Evolutionary conservation across 2,888 invertebrate genomes (phyloP).

Genomic region (Diarsia rubi): DNA sequence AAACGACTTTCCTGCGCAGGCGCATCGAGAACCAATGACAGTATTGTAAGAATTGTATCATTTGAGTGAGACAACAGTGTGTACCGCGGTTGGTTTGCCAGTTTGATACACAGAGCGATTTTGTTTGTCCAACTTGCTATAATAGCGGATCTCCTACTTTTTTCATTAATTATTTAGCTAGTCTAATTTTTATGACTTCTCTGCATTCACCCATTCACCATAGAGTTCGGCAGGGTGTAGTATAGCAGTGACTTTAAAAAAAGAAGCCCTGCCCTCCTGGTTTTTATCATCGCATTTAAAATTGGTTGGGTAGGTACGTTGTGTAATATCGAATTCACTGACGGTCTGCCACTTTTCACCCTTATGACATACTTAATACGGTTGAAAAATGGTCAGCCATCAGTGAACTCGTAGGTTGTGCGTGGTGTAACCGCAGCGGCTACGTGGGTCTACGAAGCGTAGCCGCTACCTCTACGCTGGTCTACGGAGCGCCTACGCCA

Average conservation of each 20-base stretch:
- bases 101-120: slow-evolving; percentile 38
- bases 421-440: neutral
- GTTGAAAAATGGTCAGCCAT: neutral
- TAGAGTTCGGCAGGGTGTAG: neutral
- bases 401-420: neutral
- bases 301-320: neutral
- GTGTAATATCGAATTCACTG: neutral
- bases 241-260: neutral
- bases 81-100: slow-evolving; percentile 12
- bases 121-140: slow-evolving; percentile 31
- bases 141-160: neutral
- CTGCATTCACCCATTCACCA: neutral
- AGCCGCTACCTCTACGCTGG: neutral
- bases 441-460: slow-evolving; percentile 5
- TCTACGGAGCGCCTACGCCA: neutral
- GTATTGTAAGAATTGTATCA: slow-evolving; percentile 62
- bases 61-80: slow-evolving; percentile 40
- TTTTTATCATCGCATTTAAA: neutral
- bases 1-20: slow-evolving; percentile 56
- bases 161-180: neutral
- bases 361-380: neutral
- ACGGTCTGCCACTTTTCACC: neutral
- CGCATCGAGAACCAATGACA: slow-evolving; percentile 46
- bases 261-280: neutral
- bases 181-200: neutral